phyloP scores from a whole-genome alignment of 2,113 vertebrate species.

The Choloepus hoffmanni region DNA sequence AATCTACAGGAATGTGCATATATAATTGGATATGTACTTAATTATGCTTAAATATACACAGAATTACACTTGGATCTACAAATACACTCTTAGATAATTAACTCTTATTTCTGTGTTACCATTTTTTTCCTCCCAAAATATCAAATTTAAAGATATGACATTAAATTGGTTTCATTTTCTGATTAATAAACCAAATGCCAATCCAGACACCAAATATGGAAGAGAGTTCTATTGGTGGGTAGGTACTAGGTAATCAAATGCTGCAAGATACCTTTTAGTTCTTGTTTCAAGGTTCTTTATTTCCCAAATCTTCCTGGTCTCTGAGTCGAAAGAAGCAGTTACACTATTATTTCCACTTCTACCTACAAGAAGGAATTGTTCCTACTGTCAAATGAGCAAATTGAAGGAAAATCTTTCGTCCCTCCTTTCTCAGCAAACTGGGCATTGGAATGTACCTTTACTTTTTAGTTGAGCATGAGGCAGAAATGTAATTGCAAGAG shows the following conservation, averaged over 20 bases:
- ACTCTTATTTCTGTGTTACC: neutral
- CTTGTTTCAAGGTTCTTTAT: neutral
- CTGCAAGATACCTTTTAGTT: neutral
- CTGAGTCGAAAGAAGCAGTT: neutral
- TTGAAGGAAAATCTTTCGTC: neutral
- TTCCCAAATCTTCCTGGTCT: neutral
- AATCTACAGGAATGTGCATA: neutral
- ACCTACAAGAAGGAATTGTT: neutral
- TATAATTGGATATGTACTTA: neutral
- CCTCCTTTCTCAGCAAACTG: neutral
- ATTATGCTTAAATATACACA: neutral
- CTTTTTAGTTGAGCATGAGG: neutral
- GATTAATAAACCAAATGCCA: conserved; percentile 27
- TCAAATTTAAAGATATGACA: neutral
- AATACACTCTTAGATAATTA: neutral
- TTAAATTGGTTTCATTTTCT: conserved; percentile 1
- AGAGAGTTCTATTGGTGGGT: neutral
- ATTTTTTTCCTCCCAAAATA: neutral
- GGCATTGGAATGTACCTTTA: neutral
- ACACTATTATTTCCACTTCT: neutral
- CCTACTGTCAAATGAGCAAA: neutral
- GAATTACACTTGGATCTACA: neutral
- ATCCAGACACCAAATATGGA: neutral
- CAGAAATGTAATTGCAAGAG: neutral
- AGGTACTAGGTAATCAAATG: neutral